phyloP scores from a whole-genome alignment of 1,140 invertebrate genomes.

The Kradibia gibbosae region DNA sequence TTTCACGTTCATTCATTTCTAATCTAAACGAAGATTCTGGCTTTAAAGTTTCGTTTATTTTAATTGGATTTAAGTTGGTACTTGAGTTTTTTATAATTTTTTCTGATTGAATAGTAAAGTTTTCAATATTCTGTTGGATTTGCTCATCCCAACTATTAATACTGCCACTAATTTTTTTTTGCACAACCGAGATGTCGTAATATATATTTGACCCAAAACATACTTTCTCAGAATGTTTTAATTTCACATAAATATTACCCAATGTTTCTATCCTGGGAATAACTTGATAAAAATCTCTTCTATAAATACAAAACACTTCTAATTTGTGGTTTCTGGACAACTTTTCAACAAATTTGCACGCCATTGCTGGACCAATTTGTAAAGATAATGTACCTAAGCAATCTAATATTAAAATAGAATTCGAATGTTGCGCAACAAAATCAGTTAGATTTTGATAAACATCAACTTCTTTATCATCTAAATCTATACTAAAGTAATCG shows the following conservation, averaged over 20 bases:
- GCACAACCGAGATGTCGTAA: slow-evolving; percentile 57
- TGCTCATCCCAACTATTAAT: slow-evolving; percentile 58
- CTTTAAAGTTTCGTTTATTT: slow-evolving; percentile 44
- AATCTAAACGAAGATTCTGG: slow-evolving; percentile 65
- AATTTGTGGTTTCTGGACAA: slow-evolving; percentile 54
- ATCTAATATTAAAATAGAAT: slow-evolving; percentile 62
- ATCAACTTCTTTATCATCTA: slow-evolving; percentile 55
- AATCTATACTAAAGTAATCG: slow-evolving; percentile 63
- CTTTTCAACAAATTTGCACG: slow-evolving; percentile 62
- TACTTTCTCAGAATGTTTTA: slow-evolving; percentile 53
- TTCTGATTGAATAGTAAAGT: slow-evolving; percentile 56
- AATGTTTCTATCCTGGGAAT: slow-evolving; percentile 65
- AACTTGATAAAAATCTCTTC: slow-evolving; percentile 60
- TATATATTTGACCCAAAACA: slow-evolving; percentile 53
- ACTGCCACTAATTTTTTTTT: slow-evolving; percentile 60
- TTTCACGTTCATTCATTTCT: slow-evolving; percentile 65
- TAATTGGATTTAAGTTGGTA: slow-evolving; percentile 49
- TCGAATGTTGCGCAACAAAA: slow-evolving; percentile 46
- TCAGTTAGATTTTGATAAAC: slow-evolving; percentile 55
- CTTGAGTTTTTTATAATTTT: slow-evolving; percentile 42
- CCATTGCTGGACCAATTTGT: slow-evolving; percentile 58
- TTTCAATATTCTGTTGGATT: slow-evolving; percentile 59
- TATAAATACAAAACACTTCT: slow-evolving; percentile 66
- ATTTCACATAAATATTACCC: slow-evolving; percentile 63
- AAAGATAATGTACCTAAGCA: slow-evolving; percentile 65